These are phyloP conservation scores for Menura novaehollandiae DNA, from an alignment of 2,113 vertebrate species.

Conservation along the genomic window DNA sequence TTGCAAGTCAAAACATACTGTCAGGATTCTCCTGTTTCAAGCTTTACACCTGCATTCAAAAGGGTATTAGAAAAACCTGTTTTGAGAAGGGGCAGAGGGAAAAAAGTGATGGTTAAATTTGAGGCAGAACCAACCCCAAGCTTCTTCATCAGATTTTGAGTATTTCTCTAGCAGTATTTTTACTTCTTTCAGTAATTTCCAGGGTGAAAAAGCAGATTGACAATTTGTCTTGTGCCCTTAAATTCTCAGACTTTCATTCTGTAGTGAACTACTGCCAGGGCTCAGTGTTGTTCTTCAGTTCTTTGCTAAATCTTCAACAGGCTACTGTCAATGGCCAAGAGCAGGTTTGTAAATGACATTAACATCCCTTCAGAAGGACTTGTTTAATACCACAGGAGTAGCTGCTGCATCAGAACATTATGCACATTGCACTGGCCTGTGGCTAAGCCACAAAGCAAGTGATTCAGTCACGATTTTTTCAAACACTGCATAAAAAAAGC, in stretches of 20 bases:
- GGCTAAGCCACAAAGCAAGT: background rate
- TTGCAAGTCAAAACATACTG: background rate
- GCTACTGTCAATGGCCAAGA: background rate
- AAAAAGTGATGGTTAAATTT: background rate
- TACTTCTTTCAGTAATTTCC: background rate
- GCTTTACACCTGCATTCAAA: background rate
- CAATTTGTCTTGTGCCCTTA: background rate
- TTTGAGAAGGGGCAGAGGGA: background rate
- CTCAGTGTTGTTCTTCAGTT: background rate
- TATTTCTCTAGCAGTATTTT: background rate
- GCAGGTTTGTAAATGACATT: background rate
- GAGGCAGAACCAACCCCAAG: background rate
- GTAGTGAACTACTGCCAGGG: background rate
- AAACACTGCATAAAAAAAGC: background rate
- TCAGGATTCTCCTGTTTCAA: too few relatives aligned
- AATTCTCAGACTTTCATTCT: background rate
- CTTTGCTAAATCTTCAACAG: background rate
- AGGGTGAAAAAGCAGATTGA: background rate
- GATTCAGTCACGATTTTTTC: background rate
- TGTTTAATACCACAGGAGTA: background rate
- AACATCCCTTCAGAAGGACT: background rate
- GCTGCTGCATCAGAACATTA: background rate
- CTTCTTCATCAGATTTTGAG: background rate
- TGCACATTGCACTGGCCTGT: accelerated
- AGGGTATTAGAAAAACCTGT: background rate